phyloP scores from a whole-genome alignment of 53 echinoderm and acorn worm genomes.

The Stichopus horrens region DNA sequence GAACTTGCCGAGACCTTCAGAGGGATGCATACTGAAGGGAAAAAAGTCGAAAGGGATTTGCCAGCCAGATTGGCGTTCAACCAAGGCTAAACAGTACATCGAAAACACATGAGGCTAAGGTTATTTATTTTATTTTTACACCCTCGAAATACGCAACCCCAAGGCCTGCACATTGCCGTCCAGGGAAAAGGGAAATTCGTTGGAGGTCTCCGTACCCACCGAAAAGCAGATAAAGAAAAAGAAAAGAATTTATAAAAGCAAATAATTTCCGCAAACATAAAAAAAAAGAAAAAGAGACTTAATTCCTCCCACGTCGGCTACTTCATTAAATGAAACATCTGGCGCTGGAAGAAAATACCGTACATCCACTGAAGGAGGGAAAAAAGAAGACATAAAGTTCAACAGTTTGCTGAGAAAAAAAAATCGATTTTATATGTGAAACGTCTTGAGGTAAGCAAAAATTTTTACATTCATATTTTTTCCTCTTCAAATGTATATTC shows the following conservation, averaged over 20 bases:
- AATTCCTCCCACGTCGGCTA: no score
- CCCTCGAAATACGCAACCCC: conserved; percentile 29
- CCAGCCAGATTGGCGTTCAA: conserved; percentile 44
- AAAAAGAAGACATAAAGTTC: not conserved
- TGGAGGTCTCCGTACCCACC: not conserved
- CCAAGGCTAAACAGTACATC: conserved; percentile 33
- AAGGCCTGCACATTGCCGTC: conserved; percentile 6
- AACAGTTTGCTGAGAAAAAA: not conserved
- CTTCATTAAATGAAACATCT: not conserved
- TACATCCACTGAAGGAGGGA: not conserved
- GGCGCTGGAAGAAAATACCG: not conserved
- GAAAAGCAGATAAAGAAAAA: not conserved
- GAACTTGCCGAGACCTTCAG: conserved; percentile 24
- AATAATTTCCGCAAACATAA: not conserved
- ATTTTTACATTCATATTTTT: not conserved
- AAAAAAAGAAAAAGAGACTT: no score
- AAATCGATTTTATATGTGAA: not conserved
- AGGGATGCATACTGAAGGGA: not conserved
- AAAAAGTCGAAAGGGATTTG: conserved; percentile 37
- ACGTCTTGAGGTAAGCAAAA: conserved; percentile 9
- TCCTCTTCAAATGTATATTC: no score
- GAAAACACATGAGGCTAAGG: conserved; percentile 35
- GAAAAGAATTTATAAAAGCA: not conserved
- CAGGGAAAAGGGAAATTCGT: conserved; percentile 5
- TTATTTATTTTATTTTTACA: conserved; percentile 39